Percentiles rank a stretch among this genome's conserved stretches.
phyloP scores from a whole-genome alignment of 1,140 invertebrate species.

The Oscheius sp. region DNA sequence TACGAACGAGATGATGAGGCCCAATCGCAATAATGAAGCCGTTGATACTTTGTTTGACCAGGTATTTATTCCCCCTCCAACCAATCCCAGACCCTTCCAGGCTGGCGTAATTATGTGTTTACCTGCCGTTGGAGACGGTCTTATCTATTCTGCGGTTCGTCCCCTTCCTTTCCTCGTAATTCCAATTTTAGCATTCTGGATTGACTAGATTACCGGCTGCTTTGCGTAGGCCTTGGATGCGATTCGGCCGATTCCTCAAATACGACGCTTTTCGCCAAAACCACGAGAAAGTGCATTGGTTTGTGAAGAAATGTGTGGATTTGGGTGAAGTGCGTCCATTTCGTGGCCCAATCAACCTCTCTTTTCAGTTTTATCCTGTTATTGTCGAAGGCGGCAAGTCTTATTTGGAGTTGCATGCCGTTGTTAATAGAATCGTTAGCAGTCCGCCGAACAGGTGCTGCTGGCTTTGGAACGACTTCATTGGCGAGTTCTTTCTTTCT shows the following conservation, averaged over 20 bases:
- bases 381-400: slow-evolving; percentile 11
- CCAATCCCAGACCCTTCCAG: too few relatives aligned
- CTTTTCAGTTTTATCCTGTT: slow-evolving; percentile 10
- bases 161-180: too few relatives aligned
- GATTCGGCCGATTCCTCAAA: not conserved
- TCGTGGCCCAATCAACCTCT: not conserved
- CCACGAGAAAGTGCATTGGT: slow-evolving; percentile 3
- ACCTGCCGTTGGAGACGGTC: too few relatives aligned
- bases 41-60: slow-evolving; percentile 13
- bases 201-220: not conserved
- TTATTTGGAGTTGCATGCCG: slow-evolving; percentile 14
- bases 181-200: slow-evolving; percentile 26
- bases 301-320: not conserved
- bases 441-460: slow-evolving; percentile 10
- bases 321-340: slow-evolving; percentile 12
- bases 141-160: too few relatives aligned
- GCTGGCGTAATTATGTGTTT: too few relatives aligned
- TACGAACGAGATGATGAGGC: too few relatives aligned
- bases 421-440: not conserved
- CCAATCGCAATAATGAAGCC: too few relatives aligned
- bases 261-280: slow-evolving; percentile 1
- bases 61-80: too few relatives aligned
- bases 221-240: not conserved
- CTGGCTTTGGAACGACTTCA: slow-evolving; percentile 31
- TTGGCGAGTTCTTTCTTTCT: slow-evolving; percentile 8